A percentile compares a stretch with the other conserved stretches of the same genome.
Conservation (phyloP, 1,140 invertebrate species). For the Monochamus saltuarius region DNA sequence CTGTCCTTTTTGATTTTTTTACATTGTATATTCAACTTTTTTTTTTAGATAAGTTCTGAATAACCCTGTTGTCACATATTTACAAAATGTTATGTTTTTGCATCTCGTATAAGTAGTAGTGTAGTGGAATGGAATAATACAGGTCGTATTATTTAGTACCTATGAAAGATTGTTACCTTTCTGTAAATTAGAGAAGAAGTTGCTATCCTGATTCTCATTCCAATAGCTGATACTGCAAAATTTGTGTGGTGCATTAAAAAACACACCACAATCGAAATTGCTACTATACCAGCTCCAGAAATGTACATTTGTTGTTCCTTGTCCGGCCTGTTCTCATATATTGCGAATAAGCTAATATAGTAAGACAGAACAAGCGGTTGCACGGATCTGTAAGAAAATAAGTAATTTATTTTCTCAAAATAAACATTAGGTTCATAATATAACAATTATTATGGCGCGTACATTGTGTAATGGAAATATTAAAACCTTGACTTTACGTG, state of each 20-base stretch:
- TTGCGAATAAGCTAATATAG: constrained; percentile 37
- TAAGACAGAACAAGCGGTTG: constrained; percentile 55
- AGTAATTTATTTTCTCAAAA: constrained; percentile 15
- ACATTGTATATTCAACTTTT: too few relatives aligned
- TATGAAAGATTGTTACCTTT: too few relatives aligned
- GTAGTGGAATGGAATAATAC: too few relatives aligned
- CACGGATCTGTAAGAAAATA: constrained; percentile 48
- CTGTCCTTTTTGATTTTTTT: too few relatives aligned
- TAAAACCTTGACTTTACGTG: too few relatives aligned
- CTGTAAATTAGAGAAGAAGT: constrained; percentile 63
- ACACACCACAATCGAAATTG: constrained; percentile 31
- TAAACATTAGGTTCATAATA: background rate
- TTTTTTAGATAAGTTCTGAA: too few relatives aligned
- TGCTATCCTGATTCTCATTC: constrained; percentile 62
- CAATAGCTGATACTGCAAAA: constrained; percentile 54
- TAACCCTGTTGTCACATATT: too few relatives aligned
- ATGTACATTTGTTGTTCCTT: constrained; percentile 30
- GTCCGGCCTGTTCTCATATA: constrained; percentile 12
- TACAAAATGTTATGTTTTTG: too few relatives aligned
- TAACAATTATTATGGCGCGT: too few relatives aligned
- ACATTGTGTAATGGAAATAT: too few relatives aligned
- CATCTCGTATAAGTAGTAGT: too few relatives aligned
- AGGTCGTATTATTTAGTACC: too few relatives aligned
- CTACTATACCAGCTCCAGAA: constrained; percentile 26
- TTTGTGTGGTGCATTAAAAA: constrained; percentile 49